Base-by-base conservation (phyloP, 2,113 vertebrate species). In the Brienomyrus brachyistius region DNA sequence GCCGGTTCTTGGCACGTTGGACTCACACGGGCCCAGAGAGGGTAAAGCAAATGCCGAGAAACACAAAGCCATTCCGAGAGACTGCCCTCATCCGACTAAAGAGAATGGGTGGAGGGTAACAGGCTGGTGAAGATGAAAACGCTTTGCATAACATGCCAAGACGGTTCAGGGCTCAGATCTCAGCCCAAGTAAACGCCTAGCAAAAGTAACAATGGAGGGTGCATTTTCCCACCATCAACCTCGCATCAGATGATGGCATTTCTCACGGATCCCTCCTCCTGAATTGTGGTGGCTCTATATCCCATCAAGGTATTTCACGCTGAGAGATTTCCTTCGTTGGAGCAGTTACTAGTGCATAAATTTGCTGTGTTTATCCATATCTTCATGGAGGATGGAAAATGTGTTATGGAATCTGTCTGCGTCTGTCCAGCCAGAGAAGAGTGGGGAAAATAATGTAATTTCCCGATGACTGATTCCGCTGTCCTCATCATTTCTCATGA, bases 401-500 rank as follows among this genome's bases (percentile, higher is more conserved):
- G 87, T 27, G 27, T 88, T 48, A 51, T 48, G 5, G 27, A 80
- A 8, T 89, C 52, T 77, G 70, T 62, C 89, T 47, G 80, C 40
- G 17, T 85, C 45, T 51, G 11, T 89, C 88, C 40, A 54, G 27
- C 83, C 74, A 86, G 62, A 19, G 43, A 51, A 59, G 50, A 40
- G 77, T 86, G 27, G 47, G 62, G 86, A 80, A 90, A 62, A 90
- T 88, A 91, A 90, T 87, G 82, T 51, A 90, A 56, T 91, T 91
- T 90, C 91, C 88, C 31, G 48, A 87, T 88, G 88, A 84, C 77
- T 91, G 91, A 89, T 87, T 91, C 70, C 27, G 56, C 88, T 56
- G 82, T 88, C 50, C 50, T 86, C 45, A n/a, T 86, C 88, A 48
- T 90, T 90, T 66, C 77, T 11, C 48, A 85, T 88, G 45, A 40